Base-by-base conservation (phyloP, 2,888 invertebrate species). In the Panzeria rudis region DNA sequence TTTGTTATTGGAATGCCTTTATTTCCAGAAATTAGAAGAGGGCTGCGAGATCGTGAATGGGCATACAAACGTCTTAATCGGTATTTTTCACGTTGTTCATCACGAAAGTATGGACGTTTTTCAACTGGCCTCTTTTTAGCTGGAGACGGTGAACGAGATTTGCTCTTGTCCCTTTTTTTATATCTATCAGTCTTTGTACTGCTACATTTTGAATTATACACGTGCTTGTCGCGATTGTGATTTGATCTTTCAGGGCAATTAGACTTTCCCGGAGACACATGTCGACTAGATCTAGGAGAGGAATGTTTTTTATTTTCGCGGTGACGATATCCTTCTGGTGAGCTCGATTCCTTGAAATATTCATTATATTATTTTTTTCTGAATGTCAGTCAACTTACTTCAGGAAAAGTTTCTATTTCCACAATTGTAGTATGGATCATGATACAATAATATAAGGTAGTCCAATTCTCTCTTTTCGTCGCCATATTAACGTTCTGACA, bases 81-180 rank as follows among this genome's bases (percentile, higher is more conserved):
- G 69, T 89, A 88, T 29, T 69, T 80, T 79, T 89, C 89, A 29
- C 88, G 87, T 50, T 83, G 72, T 50, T 87, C 80, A 83, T 89
- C 89, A 11, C 79, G 59, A 54, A 85, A 89, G 44, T 89, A 89
- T 8, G 88, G 88, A 61, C 84, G n/a, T 77, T 87, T 88, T 47
- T 88, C 88, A 0, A 75, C 44, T 7, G 84, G 66, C n/a, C 35
- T 75, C 32, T 64, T 78, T 35, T 82, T 56, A 11, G 59, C 17
- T 38, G 25, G 47, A 32, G 35, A 17, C 23, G 59, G 50, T 13
- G 72, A 81, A n/a, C 54, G 81, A 32, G 54, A 66, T 64, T 81
- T 78, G n/a, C 41, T 64, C 9, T 68, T 80, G 13, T 62, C 64
- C 23, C 15, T 56, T 64, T 17, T 76, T 72, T 38, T 66, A n/a